Evolutionary conservation across 2,113 vertebrate species (phyloP), one percentile per base, ranked within the genome.

Genomic region (Crocuta crocuta): DNA sequence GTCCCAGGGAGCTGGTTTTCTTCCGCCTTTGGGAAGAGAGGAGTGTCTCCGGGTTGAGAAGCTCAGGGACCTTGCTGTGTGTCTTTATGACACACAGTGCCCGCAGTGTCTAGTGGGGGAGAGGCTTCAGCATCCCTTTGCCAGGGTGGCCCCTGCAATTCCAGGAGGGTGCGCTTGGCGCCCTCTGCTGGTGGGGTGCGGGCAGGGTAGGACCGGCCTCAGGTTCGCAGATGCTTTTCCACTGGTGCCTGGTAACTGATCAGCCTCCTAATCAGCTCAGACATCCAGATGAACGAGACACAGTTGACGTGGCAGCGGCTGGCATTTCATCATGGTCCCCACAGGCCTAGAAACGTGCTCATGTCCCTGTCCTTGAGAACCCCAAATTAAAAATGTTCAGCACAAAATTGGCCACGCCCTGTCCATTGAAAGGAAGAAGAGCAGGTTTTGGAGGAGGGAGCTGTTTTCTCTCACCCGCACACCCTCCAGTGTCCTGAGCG

Each of bases 111-210:
- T 61, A 17, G 3, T 61, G 58, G 58, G 58, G 21, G 58, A 61
- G 58, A 19, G 58, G 23, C 21, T 9, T 61, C 58, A 35, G 65
- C 2, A 4, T 28, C 12, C 71, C n/a, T 16, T 5, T 8, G 28
- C 16, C 11, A 39, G n/a, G 19, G 15, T 0, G 1, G 11, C 17
- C 89, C 50, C 43, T 26, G 28, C 48, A 13, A 6, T 10, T 16
- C 2, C 8, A 6, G 0, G 24, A 45, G 7, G 50, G 2, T 0
- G 0, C 0, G 0, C 5, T 19, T 5, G 39, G 74, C 6, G 12
- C 86, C 39, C 82, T 24, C 33, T 74, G 48, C 55, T 84, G 70
- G 45, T 11, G 53, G 50, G 71, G 68, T 0, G 2, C 5, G 0
- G 3, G 82, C 43, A 89, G 53, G 50, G 12, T 19, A 63, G 78